phyloP scores from a whole-genome alignment of 2,888 invertebrate species.

The Julus scandinavius region DNA sequence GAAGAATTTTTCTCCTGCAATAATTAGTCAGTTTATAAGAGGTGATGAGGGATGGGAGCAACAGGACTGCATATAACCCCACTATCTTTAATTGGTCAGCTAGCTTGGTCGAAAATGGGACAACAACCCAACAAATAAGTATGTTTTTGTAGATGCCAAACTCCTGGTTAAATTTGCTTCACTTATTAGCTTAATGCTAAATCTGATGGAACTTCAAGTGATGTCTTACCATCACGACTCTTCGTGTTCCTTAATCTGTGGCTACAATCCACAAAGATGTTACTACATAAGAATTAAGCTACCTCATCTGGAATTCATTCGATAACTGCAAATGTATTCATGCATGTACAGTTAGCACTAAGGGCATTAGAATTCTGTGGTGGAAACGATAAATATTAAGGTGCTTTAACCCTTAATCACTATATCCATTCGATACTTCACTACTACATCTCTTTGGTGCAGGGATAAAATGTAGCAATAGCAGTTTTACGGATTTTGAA shows the following conservation, averaged over 20 bases:
- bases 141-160: not conserved
- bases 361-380: conserved; percentile 19
- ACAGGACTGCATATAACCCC: not conserved
- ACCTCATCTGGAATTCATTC: conserved; percentile 40
- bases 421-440: not conserved
- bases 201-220: conserved; percentile 5
- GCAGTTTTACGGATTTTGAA: not conserved
- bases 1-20: not conserved
- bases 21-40: not conserved
- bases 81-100: not conserved
- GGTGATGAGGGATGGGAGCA: not conserved
- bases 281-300: conserved; percentile 43
- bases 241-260: conserved; percentile 13
- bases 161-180: not conserved
- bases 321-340: conserved; percentile 1
- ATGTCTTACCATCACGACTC: not conserved
- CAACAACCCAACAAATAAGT: no score
- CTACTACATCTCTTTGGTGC: not conserved
- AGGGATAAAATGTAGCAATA: not conserved
- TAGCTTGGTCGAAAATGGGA: not conserved
- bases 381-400: conserved; percentile 22
- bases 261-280: not conserved
- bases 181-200: not conserved
- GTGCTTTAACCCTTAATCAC: not conserved
- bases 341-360: not conserved